Evolutionary conservation across 2,113 vertebrate species (phyloP).

Genomic region (Etia nguti): DNA sequence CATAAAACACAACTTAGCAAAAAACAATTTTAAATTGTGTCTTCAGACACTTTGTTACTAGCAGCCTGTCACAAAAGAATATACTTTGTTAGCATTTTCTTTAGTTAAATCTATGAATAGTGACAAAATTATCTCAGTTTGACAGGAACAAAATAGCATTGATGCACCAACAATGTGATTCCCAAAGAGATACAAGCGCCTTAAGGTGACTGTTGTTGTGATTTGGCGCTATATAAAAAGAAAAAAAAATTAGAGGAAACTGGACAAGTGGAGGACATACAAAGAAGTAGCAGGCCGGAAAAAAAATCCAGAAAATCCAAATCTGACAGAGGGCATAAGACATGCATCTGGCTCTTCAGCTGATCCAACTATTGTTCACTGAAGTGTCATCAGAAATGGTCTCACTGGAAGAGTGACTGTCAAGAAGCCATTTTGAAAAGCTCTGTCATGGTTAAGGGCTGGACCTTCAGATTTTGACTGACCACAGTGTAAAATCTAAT

Average conservation of each 20-base stretch:
- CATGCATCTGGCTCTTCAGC: neutral
- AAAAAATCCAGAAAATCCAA: neutral
- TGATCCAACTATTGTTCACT: neutral
- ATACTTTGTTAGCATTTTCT: neutral
- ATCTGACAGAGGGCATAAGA: neutral
- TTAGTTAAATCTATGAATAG: neutral
- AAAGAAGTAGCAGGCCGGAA: neutral
- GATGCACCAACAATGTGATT: neutral
- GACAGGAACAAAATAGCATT: neutral
- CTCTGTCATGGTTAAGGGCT: neutral
- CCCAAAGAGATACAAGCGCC: neutral
- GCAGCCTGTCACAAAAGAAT: too few relatives aligned
- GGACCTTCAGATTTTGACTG: neutral
- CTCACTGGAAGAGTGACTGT: neutral
- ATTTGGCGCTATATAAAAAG: too few relatives aligned
- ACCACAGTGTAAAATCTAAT: neutral
- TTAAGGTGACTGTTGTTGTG: too few relatives aligned
- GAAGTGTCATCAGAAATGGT: neutral
- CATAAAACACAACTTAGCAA: neutral
- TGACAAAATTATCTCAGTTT: neutral
- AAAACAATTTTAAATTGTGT: neutral
- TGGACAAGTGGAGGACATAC: neutral
- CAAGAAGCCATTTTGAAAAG: neutral
- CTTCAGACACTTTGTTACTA: neutral
- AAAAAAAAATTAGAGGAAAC: too few relatives aligned